phyloP scores from a whole-genome alignment of 2,113 vertebrate species.

The Dryoscopus gambensis region DNA sequence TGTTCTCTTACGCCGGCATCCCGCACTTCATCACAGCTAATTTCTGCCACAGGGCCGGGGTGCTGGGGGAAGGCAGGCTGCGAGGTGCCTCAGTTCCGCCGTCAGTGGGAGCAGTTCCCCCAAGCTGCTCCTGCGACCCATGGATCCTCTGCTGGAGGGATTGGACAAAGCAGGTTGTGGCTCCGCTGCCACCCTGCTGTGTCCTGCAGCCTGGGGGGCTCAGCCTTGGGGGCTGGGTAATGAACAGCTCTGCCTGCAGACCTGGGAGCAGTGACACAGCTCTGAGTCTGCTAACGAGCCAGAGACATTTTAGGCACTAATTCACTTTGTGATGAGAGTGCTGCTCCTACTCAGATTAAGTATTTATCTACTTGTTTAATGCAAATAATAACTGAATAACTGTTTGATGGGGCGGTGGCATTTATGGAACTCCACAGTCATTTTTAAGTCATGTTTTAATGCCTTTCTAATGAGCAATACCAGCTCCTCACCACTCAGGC shows the following conservation, averaged over 20 bases:
- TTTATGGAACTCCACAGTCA: not conserved
- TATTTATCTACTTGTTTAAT: conserved; percentile 65
- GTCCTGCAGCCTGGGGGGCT: not conserved
- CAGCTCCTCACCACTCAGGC: not conserved
- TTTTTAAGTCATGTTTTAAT: conserved; percentile 32
- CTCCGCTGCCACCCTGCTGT: not conserved
- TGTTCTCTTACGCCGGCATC: not conserved
- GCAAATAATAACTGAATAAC: conserved; percentile 56
- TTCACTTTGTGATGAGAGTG: conserved; percentile 44
- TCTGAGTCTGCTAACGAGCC: conserved; percentile 13
- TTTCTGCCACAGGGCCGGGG: not conserved
- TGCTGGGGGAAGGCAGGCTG: too few relatives aligned
- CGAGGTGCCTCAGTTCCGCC: not conserved
- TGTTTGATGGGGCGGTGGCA: conserved; percentile 38
- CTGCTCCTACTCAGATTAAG: conserved; percentile 25
- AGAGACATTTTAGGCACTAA: conserved; percentile 6
- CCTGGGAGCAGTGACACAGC: not conserved
- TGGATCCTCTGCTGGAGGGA: not conserved
- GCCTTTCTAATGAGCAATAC: not conserved
- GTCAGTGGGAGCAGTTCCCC: not conserved
- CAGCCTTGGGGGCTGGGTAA: not conserved
- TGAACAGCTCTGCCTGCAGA: not conserved
- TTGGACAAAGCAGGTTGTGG: fast-evolving
- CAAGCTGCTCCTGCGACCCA: fast-evolving
- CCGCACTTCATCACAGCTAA: not conserved